phyloP scores from a whole-genome alignment of 1,140 invertebrate genomes.

The Drosophila tsacasi region DNA sequence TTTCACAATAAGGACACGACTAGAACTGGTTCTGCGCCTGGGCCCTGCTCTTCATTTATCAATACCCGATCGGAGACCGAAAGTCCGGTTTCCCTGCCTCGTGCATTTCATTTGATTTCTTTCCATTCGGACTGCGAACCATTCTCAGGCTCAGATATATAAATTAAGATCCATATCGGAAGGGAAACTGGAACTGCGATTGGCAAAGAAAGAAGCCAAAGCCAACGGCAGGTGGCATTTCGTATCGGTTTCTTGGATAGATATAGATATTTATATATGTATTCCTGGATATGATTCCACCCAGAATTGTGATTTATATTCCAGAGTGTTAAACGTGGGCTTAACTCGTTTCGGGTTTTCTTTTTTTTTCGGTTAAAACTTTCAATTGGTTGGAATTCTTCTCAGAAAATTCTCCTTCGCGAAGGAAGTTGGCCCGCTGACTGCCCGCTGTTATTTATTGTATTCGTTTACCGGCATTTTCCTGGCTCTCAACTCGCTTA shows the following conservation, averaged over 20 bases:
- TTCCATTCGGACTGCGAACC: conserved; percentile 32
- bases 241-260: conserved; percentile 29
- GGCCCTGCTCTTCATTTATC: conserved; percentile 73
- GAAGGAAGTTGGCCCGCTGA: conserved; percentile 6
- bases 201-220: conserved; percentile 28
- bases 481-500: conserved; percentile 44
- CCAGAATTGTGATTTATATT: conserved; percentile 69
- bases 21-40: conserved; percentile 62
- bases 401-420: background rate
- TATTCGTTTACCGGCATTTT: conserved; percentile 46
- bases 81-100: conserved; percentile 56
- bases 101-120: conserved; percentile 58
- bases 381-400: conserved; percentile 14
- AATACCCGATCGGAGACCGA: conserved; percentile 47
- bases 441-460: conserved; percentile 61
- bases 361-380: conserved; percentile 30
- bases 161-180: conserved; percentile 80
- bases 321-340: conserved; percentile 65
- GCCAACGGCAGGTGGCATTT: conserved; percentile 60
- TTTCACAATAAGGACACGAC: conserved; percentile 43
- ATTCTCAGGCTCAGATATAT: conserved; percentile 58
- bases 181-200: conserved; percentile 46
- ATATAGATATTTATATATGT: background rate
- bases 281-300: conserved; percentile 17
- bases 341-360: conserved; percentile 19